These are phyloP conservation scores for Troglohyphantes excavatus DNA, from an alignment of 2,888 invertebrate species.

Conservation along the genomic window DNA sequence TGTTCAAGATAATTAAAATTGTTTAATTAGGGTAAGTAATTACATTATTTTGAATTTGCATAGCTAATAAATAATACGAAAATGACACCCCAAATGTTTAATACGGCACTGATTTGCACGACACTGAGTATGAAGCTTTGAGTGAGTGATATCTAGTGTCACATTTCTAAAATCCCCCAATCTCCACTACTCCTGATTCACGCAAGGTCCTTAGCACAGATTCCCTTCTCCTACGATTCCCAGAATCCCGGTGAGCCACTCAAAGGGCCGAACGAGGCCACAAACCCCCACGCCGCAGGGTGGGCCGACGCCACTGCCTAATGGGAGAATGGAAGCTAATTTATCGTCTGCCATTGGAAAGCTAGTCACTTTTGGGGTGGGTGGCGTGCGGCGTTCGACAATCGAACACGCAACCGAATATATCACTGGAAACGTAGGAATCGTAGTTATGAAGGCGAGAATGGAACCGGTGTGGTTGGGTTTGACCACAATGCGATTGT, in stretches of 20 bases:
- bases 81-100: too few species aligned
- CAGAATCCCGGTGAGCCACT: constrained; percentile 17
- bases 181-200: background rate
- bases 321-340: background rate
- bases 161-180: too few species aligned
- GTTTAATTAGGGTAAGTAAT: too few species aligned
- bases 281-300: constrained; percentile 35
- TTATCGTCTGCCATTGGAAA: constrained; percentile 8
- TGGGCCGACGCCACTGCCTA: background rate
- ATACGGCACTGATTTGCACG: too few species aligned
- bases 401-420: constrained; percentile 18
- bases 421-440: background rate
- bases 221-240: constrained; percentile 12
- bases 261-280: constrained; percentile 34
- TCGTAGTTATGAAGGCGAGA: background rate
- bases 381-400: constrained; percentile 9
- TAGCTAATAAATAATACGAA: too few species aligned
- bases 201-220: constrained; percentile 12
- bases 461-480: background rate
- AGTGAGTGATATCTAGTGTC: too few species aligned
- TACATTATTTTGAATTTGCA: too few species aligned
- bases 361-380: background rate
- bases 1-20: too few species aligned
- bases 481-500: background rate
- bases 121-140: too few species aligned